Evolutionary conservation across 2,113 vertebrate species (phyloP).

Genomic region (Nansenia antarctica): DNA sequence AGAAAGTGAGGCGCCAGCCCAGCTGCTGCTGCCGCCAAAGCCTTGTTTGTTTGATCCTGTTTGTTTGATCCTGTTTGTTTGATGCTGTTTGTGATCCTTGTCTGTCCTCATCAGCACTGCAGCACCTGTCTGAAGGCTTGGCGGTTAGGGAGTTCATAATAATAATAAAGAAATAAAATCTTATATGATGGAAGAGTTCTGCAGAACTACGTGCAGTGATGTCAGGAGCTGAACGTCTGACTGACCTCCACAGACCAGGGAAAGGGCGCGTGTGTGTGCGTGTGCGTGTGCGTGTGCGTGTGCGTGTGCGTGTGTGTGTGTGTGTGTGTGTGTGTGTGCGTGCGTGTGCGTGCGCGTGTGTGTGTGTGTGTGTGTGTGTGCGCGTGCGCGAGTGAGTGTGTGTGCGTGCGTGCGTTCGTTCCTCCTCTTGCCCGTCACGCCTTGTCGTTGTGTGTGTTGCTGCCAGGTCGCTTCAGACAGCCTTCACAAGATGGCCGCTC

Average conservation of each 20-base stretch:
- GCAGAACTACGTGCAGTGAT: not conserved
- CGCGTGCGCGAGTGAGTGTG: not conserved
- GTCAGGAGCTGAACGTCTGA: not conserved
- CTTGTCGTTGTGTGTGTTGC: not conserved
- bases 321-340: too few species aligned
- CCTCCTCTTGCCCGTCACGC: not conserved
- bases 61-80: not conserved
- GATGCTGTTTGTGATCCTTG: not conserved
- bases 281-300: not conserved
- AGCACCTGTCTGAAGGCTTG: constrained; percentile 7
- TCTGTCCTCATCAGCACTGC: constrained; percentile 1
- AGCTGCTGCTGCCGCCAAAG: constrained; percentile 49
- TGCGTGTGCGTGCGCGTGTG: not conserved
- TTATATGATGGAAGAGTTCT: not conserved
- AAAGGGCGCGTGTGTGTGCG: constrained; percentile 9
- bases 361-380: not conserved
- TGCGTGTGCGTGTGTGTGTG: not conserved
- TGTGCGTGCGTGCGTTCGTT: constrained; percentile 2
- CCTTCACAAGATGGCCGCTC: constrained; percentile 47
- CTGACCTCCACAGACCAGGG: not conserved
- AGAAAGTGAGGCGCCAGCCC: too few species aligned
- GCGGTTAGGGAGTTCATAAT: too few species aligned
- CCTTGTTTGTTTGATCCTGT: constrained; percentile 2
- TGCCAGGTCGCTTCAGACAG: constrained; percentile 37
- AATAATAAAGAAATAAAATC: not conserved